These are phyloP conservation scores for Agonopterix subpropinquella DNA, from an alignment of 2,888 invertebrate genomes.

Conservation along the genomic window DNA sequence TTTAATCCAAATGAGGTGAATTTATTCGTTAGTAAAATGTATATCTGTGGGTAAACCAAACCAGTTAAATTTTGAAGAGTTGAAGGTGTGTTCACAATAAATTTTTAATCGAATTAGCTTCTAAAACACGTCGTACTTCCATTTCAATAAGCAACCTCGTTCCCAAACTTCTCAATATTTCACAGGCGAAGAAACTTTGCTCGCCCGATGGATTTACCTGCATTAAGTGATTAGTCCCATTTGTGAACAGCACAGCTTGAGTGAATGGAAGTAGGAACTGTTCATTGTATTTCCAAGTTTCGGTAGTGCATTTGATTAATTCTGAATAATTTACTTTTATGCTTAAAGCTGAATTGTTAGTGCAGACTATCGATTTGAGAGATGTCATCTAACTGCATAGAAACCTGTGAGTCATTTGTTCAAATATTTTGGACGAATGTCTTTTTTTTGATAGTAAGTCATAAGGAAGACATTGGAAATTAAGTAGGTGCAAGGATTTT, in stretches of 20 bases:
- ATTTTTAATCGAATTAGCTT: background rate
- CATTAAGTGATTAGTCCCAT: slow-evolving; percentile 70
- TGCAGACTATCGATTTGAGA: background rate
- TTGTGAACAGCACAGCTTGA: slow-evolving; percentile 59
- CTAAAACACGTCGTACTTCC: slow-evolving; percentile 12
- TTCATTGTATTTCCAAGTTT: slow-evolving; percentile 20
- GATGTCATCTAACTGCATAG: background rate
- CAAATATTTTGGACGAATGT: too few species aligned
- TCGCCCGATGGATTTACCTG: slow-evolving; percentile 40
- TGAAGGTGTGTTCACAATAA: background rate
- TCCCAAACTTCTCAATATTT: slow-evolving; percentile 57
- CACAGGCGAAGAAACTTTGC: slow-evolving; percentile 41
- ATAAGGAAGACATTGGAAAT: too few species aligned
- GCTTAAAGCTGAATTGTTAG: background rate
- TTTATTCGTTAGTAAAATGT: too few species aligned
- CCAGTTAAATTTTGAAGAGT: too few species aligned
- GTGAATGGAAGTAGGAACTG: slow-evolving; percentile 19
- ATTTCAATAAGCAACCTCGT: slow-evolving; percentile 4
- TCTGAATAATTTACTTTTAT: slow-evolving; percentile 22
- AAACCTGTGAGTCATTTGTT: background rate
- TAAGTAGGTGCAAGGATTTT: too few species aligned
- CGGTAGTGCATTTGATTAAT: slow-evolving; percentile 33
- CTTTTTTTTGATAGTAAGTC: too few species aligned
- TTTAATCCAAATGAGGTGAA: too few species aligned
- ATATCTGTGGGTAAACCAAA: too few species aligned